Evolutionary conservation across 2,113 vertebrate genomes (phyloP).

Genomic region (Pelvicachromis taeniatus): DNA sequence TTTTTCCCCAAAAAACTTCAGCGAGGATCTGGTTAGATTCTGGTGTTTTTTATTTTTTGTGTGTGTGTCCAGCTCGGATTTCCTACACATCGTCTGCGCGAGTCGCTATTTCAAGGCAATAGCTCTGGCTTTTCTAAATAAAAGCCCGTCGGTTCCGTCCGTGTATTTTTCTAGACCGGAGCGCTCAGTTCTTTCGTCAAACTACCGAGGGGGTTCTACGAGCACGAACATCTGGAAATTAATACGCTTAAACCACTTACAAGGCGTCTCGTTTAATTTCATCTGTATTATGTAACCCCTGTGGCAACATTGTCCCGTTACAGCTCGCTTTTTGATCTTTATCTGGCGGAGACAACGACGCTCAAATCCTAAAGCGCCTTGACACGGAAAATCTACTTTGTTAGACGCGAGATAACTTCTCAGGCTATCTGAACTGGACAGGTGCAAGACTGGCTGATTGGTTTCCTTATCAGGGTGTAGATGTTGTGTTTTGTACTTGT

Average conservation of each 20-base stretch:
- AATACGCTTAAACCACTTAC: not conserved
- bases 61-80: not conserved
- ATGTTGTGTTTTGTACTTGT: not conserved
- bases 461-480: not conserved
- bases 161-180: not conserved
- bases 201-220: not conserved
- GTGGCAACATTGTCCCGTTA: not conserved
- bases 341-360: not conserved
- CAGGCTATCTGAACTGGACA: not conserved
- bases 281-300: constrained; percentile 44
- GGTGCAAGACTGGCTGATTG: not conserved
- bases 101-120: not conserved
- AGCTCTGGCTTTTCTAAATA: not conserved
- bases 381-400: constrained; percentile 6
- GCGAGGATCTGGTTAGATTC: not conserved
- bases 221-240: not conserved
- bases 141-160: not conserved
- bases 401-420: constrained; percentile 21
- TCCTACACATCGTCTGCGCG: not conserved
- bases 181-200: not conserved
- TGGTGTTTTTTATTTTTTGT: not conserved
- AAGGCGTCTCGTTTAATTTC: not conserved
- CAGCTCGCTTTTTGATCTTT: not conserved
- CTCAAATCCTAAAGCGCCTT: not conserved
- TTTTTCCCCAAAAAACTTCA: not conserved